phyloP scores from a whole-genome alignment of 2,888 invertebrate species.

The Calephelis perditalis region DNA sequence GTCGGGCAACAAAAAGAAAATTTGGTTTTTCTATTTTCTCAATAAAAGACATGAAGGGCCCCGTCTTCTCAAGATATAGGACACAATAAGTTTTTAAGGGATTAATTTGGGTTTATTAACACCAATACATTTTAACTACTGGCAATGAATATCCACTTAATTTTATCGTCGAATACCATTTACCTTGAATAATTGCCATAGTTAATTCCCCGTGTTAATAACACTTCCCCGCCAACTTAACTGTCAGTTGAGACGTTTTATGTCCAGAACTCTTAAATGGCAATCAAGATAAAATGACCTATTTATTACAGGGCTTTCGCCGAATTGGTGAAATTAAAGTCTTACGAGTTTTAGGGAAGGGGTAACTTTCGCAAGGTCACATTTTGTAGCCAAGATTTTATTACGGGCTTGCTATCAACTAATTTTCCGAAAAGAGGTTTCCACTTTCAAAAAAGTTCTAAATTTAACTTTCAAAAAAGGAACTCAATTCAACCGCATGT shows the following conservation, averaged over 20 bases:
- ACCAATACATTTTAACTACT: slow-evolving; percentile 7
- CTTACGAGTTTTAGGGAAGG: background rate
- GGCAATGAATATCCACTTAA: slow-evolving; percentile 1
- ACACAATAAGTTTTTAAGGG: background rate
- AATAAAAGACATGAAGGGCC: too few relatives aligned
- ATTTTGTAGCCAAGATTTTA: too few relatives aligned
- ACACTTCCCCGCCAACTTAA: slow-evolving; percentile 1
- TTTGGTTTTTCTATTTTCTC: too few relatives aligned
- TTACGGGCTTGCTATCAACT: too few relatives aligned
- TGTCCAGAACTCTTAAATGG: background rate
- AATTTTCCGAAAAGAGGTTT: too few relatives aligned
- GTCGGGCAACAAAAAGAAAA: too few relatives aligned
- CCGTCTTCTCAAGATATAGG: too few relatives aligned
- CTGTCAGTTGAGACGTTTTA: slow-evolving; percentile 7
- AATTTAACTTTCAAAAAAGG: too few relatives aligned
- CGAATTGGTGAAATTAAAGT: background rate
- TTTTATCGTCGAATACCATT: slow-evolving; percentile 6
- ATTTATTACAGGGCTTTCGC: background rate
- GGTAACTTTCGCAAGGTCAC: background rate
- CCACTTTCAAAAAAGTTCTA: too few relatives aligned
- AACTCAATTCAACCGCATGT: too few relatives aligned
- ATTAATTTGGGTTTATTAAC: slow-evolving; percentile 8
- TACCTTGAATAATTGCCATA: slow-evolving; percentile 9
- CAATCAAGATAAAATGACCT: slow-evolving; percentile 1
- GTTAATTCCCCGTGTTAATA: slow-evolving; percentile 4